Evolutionary conservation across 1,140 invertebrate species (phyloP).

Genomic region (Penaeus chinensis): DNA sequence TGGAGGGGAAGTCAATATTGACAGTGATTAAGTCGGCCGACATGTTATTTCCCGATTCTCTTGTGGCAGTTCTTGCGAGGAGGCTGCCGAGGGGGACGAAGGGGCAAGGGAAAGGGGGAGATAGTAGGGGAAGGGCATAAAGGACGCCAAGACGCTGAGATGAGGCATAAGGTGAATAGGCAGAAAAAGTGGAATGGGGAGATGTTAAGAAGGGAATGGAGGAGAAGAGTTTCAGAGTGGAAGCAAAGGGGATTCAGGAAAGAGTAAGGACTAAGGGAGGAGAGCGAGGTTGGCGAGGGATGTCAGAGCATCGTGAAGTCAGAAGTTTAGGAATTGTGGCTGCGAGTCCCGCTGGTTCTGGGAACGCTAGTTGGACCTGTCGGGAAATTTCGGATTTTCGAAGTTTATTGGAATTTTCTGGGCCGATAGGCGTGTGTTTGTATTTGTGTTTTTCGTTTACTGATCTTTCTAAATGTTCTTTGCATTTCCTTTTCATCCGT

Average conservation of each 20-base stretch:
- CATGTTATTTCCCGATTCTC: constrained; percentile 42
- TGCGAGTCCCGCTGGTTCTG: too few relatives aligned
- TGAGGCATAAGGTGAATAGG: neutral
- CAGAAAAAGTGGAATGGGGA: neutral
- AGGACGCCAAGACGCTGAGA: neutral
- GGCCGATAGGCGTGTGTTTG: neutral
- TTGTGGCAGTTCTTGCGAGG: constrained; percentile 34
- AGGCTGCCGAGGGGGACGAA: neutral
- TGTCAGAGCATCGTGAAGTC: too few relatives aligned
- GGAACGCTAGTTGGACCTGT: neutral
- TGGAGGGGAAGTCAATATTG: constrained; percentile 38
- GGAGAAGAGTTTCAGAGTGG: neutral
- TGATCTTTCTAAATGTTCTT: too few relatives aligned
- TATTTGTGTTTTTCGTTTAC: neutral
- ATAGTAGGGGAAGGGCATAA: neutral
- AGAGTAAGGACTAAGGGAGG: neutral
- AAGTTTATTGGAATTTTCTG: constrained; percentile 4
- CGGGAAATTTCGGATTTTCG: constrained; percentile 2
- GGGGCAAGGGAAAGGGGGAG: neutral
- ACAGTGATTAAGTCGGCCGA: constrained; percentile 46
- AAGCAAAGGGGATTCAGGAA: neutral
- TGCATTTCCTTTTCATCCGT: too few relatives aligned
- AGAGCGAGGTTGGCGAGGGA: too few relatives aligned
- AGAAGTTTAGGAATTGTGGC: too few relatives aligned
- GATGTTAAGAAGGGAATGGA: neutral